These are phyloP conservation scores for Solenodon paradoxus DNA, from an alignment of 2,113 vertebrate genomes.

Conservation along the genomic window DNA sequence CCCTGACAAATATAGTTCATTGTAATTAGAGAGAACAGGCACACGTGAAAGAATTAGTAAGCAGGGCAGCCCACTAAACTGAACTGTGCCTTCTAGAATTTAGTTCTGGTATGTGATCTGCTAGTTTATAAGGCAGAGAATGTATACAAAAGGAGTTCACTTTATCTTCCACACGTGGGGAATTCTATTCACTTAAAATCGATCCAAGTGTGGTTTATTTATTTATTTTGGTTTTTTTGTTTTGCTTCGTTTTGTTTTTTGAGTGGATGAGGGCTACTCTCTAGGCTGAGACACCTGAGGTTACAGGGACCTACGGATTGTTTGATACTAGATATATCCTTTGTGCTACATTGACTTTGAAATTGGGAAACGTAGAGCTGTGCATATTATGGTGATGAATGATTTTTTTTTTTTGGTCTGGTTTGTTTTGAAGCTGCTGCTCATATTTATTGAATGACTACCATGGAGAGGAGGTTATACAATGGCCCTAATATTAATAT, in stretches of 20 bases:
- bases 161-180: background rate
- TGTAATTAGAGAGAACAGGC: background rate
- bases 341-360: no score
- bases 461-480: background rate
- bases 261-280: no score
- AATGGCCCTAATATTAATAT: constrained; percentile 1
- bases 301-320: background rate
- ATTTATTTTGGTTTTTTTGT: no score
- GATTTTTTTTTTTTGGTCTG: background rate
- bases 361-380: background rate
- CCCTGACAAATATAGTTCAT: background rate
- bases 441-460: background rate
- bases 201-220: background rate
- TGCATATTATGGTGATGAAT: background rate
- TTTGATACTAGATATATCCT: background rate
- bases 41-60: background rate
- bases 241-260: no score
- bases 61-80: background rate
- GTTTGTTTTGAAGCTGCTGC: background rate
- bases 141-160: background rate
- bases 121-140: background rate
- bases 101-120: background rate
- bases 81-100: background rate
- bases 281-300: background rate
- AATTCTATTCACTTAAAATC: background rate